Base-by-base conservation (phyloP, 2,113 vertebrate species). In the Neoarius graeffei region DNA sequence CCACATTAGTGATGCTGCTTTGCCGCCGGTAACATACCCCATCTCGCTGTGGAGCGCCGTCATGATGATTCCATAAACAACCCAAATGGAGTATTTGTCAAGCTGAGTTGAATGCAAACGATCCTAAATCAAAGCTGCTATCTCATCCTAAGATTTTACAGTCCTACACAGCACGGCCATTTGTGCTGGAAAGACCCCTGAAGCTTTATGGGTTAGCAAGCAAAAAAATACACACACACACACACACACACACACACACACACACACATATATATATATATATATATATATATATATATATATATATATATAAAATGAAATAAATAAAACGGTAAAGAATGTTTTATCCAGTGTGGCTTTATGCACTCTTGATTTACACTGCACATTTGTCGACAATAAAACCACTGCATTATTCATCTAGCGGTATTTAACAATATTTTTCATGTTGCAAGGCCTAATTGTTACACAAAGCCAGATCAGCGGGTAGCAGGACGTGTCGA, bases 31-130 rank as follows among this genome's bases (percentile, higher is more conserved):
- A 93, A 92, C 92, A 94, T 93, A 91, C 92, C 92, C 52, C 87
- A 13, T 86, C 92, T 94, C 90, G 90, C 94, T 92, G 90, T 83
- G 91, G 90, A 90, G 87, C 87, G 91, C 81, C 91, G 91, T 90
- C 82, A 86, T 93, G 93, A 95, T 94, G 93, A 91, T 94, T 95
- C 94, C 93, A 95, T 95, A 95, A 95, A 95, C 88, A 92, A 94
- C 88, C 27, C 82, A 91, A 95, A 95, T 94, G 93, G 93, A 92
- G 90, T 91, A 92, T 93, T 93, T 94, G 94, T 94, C 94, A 94
- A 90, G 92, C 85, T 90, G 86, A 90, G 91, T 90, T 87, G 91
- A 92, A 92, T 92, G 89, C 92, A 93, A 92, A 92, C 94, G 93
- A 94, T 93, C 91, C 91, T 95, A 95, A 95, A 95, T 95, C 94